Evolutionary conservation across 2,113 vertebrate genomes (phyloP), one percentile per base, ranked within the genome.

Genomic region (Euleptes europaea): DNA sequence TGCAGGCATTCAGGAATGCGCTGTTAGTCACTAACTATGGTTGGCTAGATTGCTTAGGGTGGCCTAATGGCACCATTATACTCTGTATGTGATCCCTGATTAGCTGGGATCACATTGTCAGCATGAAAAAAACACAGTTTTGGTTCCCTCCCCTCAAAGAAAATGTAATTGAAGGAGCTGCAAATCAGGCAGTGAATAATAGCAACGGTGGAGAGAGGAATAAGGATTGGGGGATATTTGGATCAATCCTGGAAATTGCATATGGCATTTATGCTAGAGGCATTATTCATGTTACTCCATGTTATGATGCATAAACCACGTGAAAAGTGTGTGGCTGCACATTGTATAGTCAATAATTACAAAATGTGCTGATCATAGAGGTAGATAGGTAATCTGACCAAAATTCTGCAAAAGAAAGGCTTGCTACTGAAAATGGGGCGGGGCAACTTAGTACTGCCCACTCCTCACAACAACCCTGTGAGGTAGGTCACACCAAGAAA

Each of bases 291-390:
- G 76, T 81, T 33, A 86, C 89, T 93, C 89, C 84, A 91, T 66
- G 42, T 83, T 88, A 89, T 35, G 66, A 74, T 82, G 47, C 89
- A 85, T 86, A 89, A 89, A 77, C 88, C 88, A 54, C 90, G 67
- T 35, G 88, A 82, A 84, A 81, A 82, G 83, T 57, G 86, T 85
- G 63, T 81, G 89, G 78, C 63, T 90, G 51, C 77, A 67, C 65
- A 92, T 28, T 87, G 88, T 90, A 90, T 90, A 3, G 13, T 54
- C 51, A 54, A 2, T 17, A 14, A 90, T 90, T 92, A 89, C 79
- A 88, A 91, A 92, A 88, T 88, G 90, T 89, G 80, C 67, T 90
- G 76, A 84, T 91, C 87, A 81, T 80, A 78, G 79, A 91, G 88
- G 80, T 84, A 92, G 67, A 60, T 70, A 90, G 84, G 33, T 82